phyloP scores from a whole-genome alignment of 2,888 invertebrate species.

The Melanostoma mellinum region DNA sequence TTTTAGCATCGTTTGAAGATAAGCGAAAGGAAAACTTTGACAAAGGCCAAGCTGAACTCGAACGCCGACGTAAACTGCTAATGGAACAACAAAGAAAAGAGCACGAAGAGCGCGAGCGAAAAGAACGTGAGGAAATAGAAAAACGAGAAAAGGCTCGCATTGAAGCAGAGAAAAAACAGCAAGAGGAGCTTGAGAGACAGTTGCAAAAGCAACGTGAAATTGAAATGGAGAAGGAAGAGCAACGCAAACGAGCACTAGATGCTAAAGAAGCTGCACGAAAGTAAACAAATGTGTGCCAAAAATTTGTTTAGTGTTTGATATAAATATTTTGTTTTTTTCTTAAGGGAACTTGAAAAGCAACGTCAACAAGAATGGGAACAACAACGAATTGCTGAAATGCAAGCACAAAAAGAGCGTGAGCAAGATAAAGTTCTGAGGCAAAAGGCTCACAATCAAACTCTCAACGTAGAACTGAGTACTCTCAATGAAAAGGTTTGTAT shows the following conservation, averaged over 20 bases:
- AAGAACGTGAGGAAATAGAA: slow-evolving; percentile 95
- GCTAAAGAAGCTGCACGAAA: slow-evolving; percentile 90
- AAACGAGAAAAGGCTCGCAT: slow-evolving; percentile 91
- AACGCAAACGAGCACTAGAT: slow-evolving; percentile 89
- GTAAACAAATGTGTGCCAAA: slow-evolving; percentile 71
- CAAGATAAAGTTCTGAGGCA: slow-evolving; percentile 92
- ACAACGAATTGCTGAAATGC: slow-evolving; percentile 92
- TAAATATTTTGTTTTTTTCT: slow-evolving; percentile 41
- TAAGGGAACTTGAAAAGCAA: slow-evolving; percentile 95
- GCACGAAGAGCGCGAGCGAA: slow-evolving; percentile 95
- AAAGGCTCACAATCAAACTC: slow-evolving; percentile 93
- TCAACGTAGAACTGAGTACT: slow-evolving; percentile 90
- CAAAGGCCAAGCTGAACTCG: slow-evolving; percentile 98
- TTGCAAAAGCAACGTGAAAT: slow-evolving; percentile 90
- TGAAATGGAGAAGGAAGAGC: slow-evolving; percentile 89
- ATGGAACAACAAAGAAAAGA: slow-evolving; percentile 95
- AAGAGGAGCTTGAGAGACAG: slow-evolving; percentile 93
- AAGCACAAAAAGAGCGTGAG: slow-evolving; percentile 92
- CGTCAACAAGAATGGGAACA: slow-evolving; percentile 98
- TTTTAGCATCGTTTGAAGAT: slow-evolving; percentile 93
- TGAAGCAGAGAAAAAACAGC: slow-evolving; percentile 89
- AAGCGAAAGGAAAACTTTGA: slow-evolving; percentile 98
- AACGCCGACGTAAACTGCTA: slow-evolving; percentile 93
- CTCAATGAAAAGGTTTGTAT: slow-evolving; percentile 80
- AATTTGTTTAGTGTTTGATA: not conserved